A percentile compares a stretch with the other conserved stretches of the same genome.
Conservation (phyloP, 2,888 invertebrate genomes). For the Euzetes globulus region DNA sequence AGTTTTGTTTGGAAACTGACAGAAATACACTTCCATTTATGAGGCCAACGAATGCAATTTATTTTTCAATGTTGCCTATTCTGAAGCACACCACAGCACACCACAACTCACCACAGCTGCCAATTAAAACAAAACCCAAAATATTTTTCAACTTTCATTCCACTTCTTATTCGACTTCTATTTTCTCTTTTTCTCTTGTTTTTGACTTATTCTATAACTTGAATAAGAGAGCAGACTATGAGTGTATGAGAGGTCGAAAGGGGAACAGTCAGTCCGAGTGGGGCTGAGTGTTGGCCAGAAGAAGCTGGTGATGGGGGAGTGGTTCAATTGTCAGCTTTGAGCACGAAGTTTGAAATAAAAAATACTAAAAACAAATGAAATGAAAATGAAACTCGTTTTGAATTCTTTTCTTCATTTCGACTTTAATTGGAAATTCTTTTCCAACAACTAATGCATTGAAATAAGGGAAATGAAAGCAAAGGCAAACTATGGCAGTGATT, state of each 20-base stretch:
- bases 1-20: not conserved
- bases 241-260: conserved; percentile 13
- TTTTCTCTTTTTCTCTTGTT: not conserved
- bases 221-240: not conserved
- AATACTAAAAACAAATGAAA: conserved; percentile 35
- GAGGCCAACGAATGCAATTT: conserved; percentile 17
- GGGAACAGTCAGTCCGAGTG: conserved; percentile 34
- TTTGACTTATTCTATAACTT: conserved; percentile 20
- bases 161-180: not conserved
- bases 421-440: conserved; percentile 35
- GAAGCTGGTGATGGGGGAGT: conserved; percentile 31
- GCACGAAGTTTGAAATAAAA: conserved; percentile 32
- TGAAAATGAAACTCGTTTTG: conserved; percentile 35
- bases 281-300: conserved; percentile 21
- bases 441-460: conserved; percentile 6
- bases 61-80: not conserved
- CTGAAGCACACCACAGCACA: not conserved
- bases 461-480: conserved; percentile 10
- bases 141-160: conserved; percentile 18
- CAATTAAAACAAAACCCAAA: conserved; percentile 31
- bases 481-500: conserved; percentile 1
- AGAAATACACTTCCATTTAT: conserved; percentile 15
- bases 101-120: conserved; percentile 2
- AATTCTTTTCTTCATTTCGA: conserved; percentile 33
- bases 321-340: conserved; percentile 27